A percentile compares a stretch with the other conserved stretches of the same genome.
Conservation (phyloP, 2,113 vertebrate species). For the Boleophthalmus pectinirostris region DNA sequence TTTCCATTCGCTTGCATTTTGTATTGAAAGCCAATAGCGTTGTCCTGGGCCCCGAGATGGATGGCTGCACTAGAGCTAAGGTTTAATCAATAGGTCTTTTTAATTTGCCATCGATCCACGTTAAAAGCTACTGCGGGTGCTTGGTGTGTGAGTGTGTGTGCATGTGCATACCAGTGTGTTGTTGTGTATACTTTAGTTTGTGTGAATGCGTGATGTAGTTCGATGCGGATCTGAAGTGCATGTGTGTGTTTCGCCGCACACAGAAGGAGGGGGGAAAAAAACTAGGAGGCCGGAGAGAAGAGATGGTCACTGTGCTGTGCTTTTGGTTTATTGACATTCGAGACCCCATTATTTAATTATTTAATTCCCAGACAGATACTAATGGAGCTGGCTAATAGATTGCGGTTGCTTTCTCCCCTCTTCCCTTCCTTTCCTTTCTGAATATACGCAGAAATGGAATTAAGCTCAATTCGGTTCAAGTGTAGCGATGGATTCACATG, state of each 20-base stretch:
- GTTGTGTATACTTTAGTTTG: slow-evolving; percentile 25
- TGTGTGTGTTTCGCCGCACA: slow-evolving; percentile 25
- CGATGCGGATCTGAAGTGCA: slow-evolving; percentile 32
- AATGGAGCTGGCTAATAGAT: slow-evolving; percentile 81
- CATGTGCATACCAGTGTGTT: slow-evolving; percentile 14
- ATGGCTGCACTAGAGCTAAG: slow-evolving; percentile 83
- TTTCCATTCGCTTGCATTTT: slow-evolving; percentile 85
- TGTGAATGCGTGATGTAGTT: slow-evolving; percentile 34
- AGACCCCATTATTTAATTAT: slow-evolving; percentile 79
- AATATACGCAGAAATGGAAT: slow-evolving; percentile 78
- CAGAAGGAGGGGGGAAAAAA: background rate
- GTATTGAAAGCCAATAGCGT: slow-evolving; percentile 84
- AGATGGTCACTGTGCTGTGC: slow-evolving; percentile 67
- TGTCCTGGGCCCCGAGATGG: slow-evolving; percentile 77
- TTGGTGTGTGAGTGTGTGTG: slow-evolving; percentile 13
- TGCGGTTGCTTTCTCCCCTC: slow-evolving; percentile 65
- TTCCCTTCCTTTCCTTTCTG: slow-evolving; percentile 60
- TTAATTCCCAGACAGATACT: slow-evolving; percentile 81
- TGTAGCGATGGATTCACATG: slow-evolving; percentile 50
- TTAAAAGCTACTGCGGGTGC: slow-evolving; percentile 81
- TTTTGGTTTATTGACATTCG: slow-evolving; percentile 79
- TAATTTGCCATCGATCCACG: slow-evolving; percentile 84
- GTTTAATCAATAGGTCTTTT: slow-evolving; percentile 87
- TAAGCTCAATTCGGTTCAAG: slow-evolving; percentile 53
- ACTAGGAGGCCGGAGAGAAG: slow-evolving; percentile 29